A percentile compares a stretch with the other conserved stretches of the same genome.
Conservation (phyloP, 2,113 vertebrate species). For the Grammomys dolichurus region DNA sequence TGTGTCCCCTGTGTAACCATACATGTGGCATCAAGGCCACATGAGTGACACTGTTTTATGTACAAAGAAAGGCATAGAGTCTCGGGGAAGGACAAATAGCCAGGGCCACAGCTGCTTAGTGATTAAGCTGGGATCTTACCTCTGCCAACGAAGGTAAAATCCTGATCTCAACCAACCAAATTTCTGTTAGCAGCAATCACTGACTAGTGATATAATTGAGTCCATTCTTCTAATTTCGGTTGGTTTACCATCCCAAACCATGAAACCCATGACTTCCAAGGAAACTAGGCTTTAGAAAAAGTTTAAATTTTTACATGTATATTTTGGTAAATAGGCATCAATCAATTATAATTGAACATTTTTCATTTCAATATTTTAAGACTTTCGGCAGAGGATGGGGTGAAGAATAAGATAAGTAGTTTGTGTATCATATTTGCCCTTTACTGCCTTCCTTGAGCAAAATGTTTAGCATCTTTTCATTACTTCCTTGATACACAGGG, state of each 20-base stretch:
- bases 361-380: neutral
- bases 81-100: fast-evolving
- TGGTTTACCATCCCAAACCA: too few relatives aligned
- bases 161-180: neutral
- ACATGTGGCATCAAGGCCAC: fast-evolving
- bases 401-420: too few relatives aligned
- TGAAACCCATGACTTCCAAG: neutral
- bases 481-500: neutral
- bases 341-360: neutral
- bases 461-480: neutral
- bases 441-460: neutral
- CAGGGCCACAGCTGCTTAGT: fast-evolving
- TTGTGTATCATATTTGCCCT: neutral
- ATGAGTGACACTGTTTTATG: fast-evolving
- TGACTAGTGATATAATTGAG: fast-evolving
- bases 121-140: neutral
- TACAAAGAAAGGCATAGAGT: fast-evolving
- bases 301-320: neutral
- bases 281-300: neutral
- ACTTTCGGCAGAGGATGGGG: neutral
- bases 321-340: neutral
- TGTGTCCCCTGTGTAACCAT: fast-evolving
- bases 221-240: neutral
- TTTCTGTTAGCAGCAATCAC: fast-evolving
- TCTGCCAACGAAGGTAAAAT: neutral